Evolutionary conservation across 2,888 invertebrate genomes (phyloP).

Genomic region (Polydrusus pterygomalis): DNA sequence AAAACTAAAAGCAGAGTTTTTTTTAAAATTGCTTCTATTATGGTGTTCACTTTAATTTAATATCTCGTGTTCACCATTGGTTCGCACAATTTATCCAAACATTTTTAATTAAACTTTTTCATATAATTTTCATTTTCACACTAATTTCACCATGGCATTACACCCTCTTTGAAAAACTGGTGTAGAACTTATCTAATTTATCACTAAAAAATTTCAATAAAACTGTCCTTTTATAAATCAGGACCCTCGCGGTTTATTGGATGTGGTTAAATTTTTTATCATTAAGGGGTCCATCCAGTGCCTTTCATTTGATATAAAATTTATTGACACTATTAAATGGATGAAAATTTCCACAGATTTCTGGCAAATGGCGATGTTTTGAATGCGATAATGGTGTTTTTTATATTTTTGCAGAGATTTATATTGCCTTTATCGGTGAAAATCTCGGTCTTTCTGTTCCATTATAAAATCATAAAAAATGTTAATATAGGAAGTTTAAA

Average conservation of each 20-base stretch:
- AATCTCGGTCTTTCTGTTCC: not conserved
- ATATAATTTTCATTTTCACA: not conserved
- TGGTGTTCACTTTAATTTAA: too few relatives aligned
- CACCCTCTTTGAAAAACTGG: conserved; percentile 30
- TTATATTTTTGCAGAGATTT: not conserved
- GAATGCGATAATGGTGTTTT: not conserved
- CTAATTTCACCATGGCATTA: conserved; percentile 24
- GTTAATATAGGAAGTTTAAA: too few relatives aligned
- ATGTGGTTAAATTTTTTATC: conserved; percentile 16
- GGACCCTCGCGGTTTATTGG: conserved; percentile 19
- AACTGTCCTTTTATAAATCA: conserved; percentile 42
- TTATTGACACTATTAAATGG: conserved; percentile 21
- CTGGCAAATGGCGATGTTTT: not conserved
- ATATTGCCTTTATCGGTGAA: not conserved
- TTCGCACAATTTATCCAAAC: not conserved
- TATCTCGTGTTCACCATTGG: not conserved
- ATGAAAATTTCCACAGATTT: conserved; percentile 10
- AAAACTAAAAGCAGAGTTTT: too few relatives aligned
- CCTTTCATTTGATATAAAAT: conserved; percentile 18
- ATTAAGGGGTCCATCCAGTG: not conserved
- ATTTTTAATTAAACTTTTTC: not conserved
- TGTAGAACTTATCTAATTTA: conserved; percentile 40
- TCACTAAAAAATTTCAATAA: conserved; percentile 38
- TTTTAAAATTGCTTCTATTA: too few relatives aligned
- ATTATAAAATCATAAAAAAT: not conserved